Evolutionary conservation across 2,888 invertebrate species (phyloP), one percentile per base, ranked within the genome.

Genomic region (Habrosyne pyritoides): DNA sequence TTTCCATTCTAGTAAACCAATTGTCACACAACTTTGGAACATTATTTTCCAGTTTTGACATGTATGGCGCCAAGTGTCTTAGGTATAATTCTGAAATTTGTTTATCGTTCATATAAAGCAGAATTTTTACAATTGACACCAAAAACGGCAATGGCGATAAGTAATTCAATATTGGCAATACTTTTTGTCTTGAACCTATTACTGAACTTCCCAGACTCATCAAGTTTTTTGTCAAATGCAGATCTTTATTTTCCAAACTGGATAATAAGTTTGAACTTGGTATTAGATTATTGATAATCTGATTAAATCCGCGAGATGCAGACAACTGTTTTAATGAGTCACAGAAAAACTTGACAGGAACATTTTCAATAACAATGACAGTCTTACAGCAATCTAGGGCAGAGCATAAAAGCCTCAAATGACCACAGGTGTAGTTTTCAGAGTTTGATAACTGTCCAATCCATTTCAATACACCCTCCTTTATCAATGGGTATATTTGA

Each of bases 1-100:
- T 89, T 84, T 95, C 95, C 67, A 93, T 90, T 86, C 94, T 94
- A 0, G 94, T 94, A 73, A 94, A 94, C 94, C 94, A 94, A 73
- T 94, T 94, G 48, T 88, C 88, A 56, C 86, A 88, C n/a, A 94
- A 80, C 68, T 84, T 86, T 54, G 87, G 88, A 21, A 66, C 56
- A 55, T 63, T 79, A 21, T 74, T 79, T 6, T 85, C 83, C 14
- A 94, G 61, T 53, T 77, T 79, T 53, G 73, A 78, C 21, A 94
- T 74, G 74, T 94, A 94, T n/a, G 67, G 70, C 55, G 66, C 69
- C 52, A 77, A 82, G 69, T 76, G 86, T 75, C 77, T 75, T 22
- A 94, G 67, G 67, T 93, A 93, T 21, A 66, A 54, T 36, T 84
- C 67, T 54, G 89, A 84, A 14, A 93, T 66, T 73, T 87, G 66